phyloP scores from a whole-genome alignment of 2,797 vertebrate genomes.

The Glyptemys insculpta region DNA sequence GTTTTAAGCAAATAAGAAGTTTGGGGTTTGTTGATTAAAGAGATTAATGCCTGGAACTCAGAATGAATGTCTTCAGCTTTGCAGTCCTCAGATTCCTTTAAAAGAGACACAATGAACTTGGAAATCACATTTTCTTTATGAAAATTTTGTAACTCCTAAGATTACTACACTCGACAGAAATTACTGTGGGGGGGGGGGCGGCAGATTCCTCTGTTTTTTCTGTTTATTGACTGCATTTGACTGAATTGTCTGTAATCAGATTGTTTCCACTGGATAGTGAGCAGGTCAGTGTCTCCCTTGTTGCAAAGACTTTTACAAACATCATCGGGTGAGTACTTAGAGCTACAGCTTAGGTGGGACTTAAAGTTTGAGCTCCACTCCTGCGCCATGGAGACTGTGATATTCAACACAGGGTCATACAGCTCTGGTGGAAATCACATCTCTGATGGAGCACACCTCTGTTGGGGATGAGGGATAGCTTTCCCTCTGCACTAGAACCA shows the following conservation, averaged over 20 bases:
- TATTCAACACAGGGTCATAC: not conserved
- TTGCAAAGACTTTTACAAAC: not conserved
- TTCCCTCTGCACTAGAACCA: not conserved
- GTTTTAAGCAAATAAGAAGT: conserved; percentile 51
- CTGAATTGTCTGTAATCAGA: not conserved
- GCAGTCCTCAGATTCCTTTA: conserved; percentile 4
- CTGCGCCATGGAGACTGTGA: not conserved
- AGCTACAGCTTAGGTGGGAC: not conserved
- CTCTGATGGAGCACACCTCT: not conserved
- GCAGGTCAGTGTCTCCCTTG: not conserved
- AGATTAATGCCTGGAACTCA: conserved; percentile 51
- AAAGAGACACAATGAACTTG: not conserved
- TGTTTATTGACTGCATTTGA: not conserved
- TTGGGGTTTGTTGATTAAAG: conserved; percentile 33
- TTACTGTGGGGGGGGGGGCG: not conserved
- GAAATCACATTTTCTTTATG: not conserved
- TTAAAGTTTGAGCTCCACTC: not conserved
- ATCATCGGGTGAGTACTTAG: not conserved
- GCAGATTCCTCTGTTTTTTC: not conserved
- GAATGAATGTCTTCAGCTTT: conserved; percentile 41
- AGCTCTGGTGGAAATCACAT: not conserved
- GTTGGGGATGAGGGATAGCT: not conserved
- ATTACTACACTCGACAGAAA: not conserved
- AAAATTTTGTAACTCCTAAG: not conserved
- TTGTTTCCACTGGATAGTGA: not conserved